Base-by-base conservation (phyloP, 2,113 vertebrate genomes). In the Orientallactaga bullata region DNA sequence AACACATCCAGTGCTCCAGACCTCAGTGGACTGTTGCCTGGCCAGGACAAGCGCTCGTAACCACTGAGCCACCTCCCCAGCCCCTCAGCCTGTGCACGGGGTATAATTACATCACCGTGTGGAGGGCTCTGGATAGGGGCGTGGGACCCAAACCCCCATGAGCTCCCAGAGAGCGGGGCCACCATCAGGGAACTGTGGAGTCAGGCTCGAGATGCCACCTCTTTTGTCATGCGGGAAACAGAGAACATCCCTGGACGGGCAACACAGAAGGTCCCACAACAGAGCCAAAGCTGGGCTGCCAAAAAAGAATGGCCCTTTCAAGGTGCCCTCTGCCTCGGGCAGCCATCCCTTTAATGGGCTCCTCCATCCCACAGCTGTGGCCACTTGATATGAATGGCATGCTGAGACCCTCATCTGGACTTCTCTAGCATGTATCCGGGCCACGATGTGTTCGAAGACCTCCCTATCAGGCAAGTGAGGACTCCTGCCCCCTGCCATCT, bases 391-490 rank as follows among this genome's bases (percentile, higher is more conserved):
- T 51, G 78, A 60, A 26, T 5, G 61, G n/a, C 11, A 28, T 18
- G 9, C 47, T 6, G 58, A 85, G 72, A 79, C 68, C 39, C 76
- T 68, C 87, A 81, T 32, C 87, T 80, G 92, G 74, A n/a, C n/a
- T 30, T 7, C 15, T 66, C 63, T 71, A 65, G 55, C 82, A 42
- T 5, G 3, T 66, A 80, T 16, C 87, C 61, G 42, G 55, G 82
- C 73, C 74, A 8, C 5, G 24, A 32, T 47, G 55, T 42, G 39
- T 55, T 82, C 74, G 13, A 37, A 76, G 61, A 42, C 47, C 42
- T 81, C 89, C 35, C 66, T 17, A 85, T 71, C 1, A 0, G 16
- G 13, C 20, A 11, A 55, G 58, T 37, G 77, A 68, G 66, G 17
- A 23, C 65, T 30, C 87, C 92, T 9, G 11, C 61, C 71, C 68